Conservation (phyloP, 2,888 invertebrate genomes). For the Kuschelorhynchus macadamiae region DNA sequence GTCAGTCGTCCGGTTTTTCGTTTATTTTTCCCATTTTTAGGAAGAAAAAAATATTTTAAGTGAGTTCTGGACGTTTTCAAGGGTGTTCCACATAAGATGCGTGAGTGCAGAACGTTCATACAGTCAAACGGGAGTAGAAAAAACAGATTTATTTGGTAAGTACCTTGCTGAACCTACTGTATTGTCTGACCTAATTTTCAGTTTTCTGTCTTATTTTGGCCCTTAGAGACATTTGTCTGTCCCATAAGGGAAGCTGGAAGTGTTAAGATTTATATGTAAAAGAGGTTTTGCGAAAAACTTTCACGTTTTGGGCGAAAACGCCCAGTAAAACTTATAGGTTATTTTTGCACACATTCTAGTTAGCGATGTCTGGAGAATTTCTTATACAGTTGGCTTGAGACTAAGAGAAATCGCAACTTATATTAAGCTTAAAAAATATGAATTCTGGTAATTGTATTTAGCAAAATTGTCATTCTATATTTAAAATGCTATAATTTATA, state of each 20-base stretch:
- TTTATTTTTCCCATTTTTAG: conserved; percentile 29
- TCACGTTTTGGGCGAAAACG: conserved; percentile 29
- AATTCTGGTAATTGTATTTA: conserved; percentile 43
- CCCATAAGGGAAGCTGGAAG: conserved; percentile 4
- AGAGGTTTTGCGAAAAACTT: conserved; percentile 9
- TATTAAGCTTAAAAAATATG: conserved; percentile 29
- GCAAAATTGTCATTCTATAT: too few relatives aligned
- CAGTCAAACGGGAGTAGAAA: conserved; percentile 28
- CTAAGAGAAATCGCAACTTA: conserved; percentile 28
- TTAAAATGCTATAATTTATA: too few relatives aligned
- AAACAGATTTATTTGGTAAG: conserved; percentile 39
- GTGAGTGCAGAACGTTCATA: conserved; percentile 15
- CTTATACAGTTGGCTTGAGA: conserved; percentile 25
- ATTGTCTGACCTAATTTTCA: conserved; percentile 45
- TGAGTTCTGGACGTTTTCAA: conserved; percentile 12
- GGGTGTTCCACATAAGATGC: conserved; percentile 15
- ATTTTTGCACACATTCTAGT: conserved; percentile 44
- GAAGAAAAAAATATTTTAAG: conserved; percentile 28
- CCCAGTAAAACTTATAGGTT: conserved; percentile 40
- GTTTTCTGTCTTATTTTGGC: conserved; percentile 35
- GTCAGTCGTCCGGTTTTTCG: conserved; percentile 39
- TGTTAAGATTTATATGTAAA: not conserved
- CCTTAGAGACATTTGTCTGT: not conserved
- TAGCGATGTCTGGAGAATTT: conserved; percentile 28
- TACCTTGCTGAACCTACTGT: conserved; percentile 31